These are phyloP conservation scores for Amia ocellicauda DNA, from an alignment of 2,113 vertebrate genomes.

Conservation along the genomic window DNA sequence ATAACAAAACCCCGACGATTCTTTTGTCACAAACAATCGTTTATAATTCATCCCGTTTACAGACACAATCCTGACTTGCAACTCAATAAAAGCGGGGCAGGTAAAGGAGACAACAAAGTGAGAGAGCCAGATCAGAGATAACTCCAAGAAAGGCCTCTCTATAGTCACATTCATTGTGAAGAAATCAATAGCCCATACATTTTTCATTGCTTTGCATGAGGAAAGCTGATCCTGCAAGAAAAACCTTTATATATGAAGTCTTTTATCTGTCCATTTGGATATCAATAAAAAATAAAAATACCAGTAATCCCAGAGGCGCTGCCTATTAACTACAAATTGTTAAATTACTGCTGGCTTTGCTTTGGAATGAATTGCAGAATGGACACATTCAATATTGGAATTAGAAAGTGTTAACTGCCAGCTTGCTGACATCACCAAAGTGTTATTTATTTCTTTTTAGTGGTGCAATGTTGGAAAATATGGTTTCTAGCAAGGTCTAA, in stretches of 20 bases:
- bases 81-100: too few species aligned
- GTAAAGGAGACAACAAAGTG: too few species aligned
- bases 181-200: background rate
- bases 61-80: too few species aligned
- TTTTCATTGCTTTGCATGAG: slow-evolving; percentile 8
- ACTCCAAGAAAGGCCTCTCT: background rate
- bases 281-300: slow-evolving; percentile 3
- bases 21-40: too few species aligned
- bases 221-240: background rate
- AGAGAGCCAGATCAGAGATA: too few species aligned
- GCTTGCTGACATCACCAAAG: background rate
- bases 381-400: background rate
- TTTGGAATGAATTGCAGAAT: background rate
- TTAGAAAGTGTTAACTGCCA: background rate
- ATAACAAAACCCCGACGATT: too few species aligned
- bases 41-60: too few species aligned
- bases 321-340: background rate
- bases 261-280: slow-evolving; percentile 2
- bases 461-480: too few species aligned
- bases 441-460: too few species aligned
- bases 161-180: background rate
- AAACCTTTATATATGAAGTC: background rate
- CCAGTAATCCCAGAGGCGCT: slow-evolving; percentile 3
- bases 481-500: too few species aligned
- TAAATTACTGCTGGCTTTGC: background rate